phyloP scores from a whole-genome alignment of 2,113 vertebrate genomes.

The Triplophysa dalaica region DNA sequence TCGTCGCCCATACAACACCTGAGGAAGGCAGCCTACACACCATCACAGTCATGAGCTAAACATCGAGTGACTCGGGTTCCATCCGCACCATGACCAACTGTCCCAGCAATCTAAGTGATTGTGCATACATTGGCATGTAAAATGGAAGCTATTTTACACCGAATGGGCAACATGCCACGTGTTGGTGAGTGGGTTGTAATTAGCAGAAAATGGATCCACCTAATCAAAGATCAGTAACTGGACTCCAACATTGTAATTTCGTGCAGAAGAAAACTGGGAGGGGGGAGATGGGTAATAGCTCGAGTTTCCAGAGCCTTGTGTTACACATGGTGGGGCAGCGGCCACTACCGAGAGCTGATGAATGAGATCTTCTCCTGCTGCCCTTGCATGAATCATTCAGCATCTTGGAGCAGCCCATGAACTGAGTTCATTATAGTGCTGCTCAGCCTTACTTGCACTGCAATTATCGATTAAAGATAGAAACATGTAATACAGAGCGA shows the following conservation, averaged over 20 bases:
- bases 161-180: slow-evolving; percentile 11
- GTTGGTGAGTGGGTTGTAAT: slow-evolving; percentile 62
- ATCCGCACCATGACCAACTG: neutral
- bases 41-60: slow-evolving; percentile 12
- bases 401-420: slow-evolving; percentile 55
- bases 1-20: neutral
- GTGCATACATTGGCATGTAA: slow-evolving; percentile 9
- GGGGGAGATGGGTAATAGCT: slow-evolving; percentile 41
- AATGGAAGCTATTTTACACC: slow-evolving; percentile 29
- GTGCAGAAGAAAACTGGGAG: slow-evolving; percentile 52
- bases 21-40: neutral
- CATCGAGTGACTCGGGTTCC: slow-evolving; percentile 5
- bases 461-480: slow-evolving; percentile 48
- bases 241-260: slow-evolving; percentile 71
- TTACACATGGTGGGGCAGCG: slow-evolving; percentile 66
- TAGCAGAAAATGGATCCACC: slow-evolving; percentile 71
- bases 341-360: slow-evolving; percentile 60
- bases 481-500: slow-evolving; percentile 25
- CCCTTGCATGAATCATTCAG: slow-evolving; percentile 72
- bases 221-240: slow-evolving; percentile 80
- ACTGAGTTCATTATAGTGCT: slow-evolving; percentile 53
- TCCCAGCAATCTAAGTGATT: neutral
- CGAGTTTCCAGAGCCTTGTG: slow-evolving; percentile 69
- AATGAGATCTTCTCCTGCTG: slow-evolving; percentile 62
- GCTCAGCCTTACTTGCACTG: slow-evolving; percentile 35